Evolutionary conservation across 2,797 vertebrate species (phyloP), one percentile per base, ranked within the genome.

Genomic region (Coregonus ussuriensis): DNA sequence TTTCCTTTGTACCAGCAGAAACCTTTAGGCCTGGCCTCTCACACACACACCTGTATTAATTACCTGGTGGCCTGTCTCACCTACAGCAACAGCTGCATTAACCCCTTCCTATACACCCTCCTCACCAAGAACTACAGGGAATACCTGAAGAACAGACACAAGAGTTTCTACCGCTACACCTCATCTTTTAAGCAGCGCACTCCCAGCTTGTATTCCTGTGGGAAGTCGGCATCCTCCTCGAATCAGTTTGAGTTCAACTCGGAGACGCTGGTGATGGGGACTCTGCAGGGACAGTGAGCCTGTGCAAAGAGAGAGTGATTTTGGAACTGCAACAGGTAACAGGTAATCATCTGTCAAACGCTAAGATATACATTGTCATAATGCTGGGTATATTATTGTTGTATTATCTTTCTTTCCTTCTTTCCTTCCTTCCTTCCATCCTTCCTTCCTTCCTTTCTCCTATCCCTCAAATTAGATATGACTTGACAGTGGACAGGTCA

Each of bases 161-260:
- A 91, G 86, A 97, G 95, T 87, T 96, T 96, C 89, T 97, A 97
- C 93, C 85, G 95, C 78, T 97, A 97, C 94, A 97, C 96, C 0
- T 97, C 96, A 0, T 95, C 96, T 15, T 97, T 97, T 31, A 95
- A 94, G 85, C 95, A 96, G 90, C 91, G 96, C 52, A 94, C 96
- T 54, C 94, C 96, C 87, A 95, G 94, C 88, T 90, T 96, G 84
- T 95, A 96, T 90, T 96, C 96, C 11, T 96, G 95, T 94, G 95
- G 95, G 7, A 95, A 95, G 69, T 96, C 96, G 1, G 93, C 90
- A 56, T 96, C 96, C 81, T 97, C 95, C 89, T 96, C 95, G 89
- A 96, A 95, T 77, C 96, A 96, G 83, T 95, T 93, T 0, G 96
- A 97, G 88, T 95, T 95, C 77, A 94, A 93, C 87, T 96, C 95